These are phyloP conservation scores for Cladopsammia gracilis DNA, from an alignment of 64 coral and sea anemone species.

Conservation along the genomic window DNA sequence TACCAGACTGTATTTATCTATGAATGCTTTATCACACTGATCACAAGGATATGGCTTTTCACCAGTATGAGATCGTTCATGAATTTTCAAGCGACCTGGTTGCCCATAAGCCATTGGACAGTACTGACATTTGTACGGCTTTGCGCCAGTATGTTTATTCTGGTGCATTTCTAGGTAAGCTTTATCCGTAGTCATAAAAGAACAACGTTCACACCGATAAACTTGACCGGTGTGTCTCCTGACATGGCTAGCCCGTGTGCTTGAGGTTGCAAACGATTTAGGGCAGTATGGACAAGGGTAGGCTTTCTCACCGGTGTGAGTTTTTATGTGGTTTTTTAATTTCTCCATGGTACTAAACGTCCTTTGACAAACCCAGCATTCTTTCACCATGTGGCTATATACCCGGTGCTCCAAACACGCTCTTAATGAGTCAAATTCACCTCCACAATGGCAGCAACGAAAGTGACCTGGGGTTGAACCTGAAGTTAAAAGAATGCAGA, in stretches of 20 bases:
- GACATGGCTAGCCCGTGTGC: background rate
- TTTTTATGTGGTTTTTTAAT: background rate
- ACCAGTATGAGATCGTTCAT: constrained; percentile 31
- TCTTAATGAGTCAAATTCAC: background rate
- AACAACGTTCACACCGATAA: background rate
- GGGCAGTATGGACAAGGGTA: background rate
- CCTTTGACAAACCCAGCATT: background rate
- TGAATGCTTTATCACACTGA: constrained; percentile 19
- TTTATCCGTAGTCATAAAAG: background rate
- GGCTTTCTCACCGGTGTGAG: constrained; percentile 20
- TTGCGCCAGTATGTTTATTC: constrained; percentile 29
- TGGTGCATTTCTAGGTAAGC: background rate
- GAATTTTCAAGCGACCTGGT: background rate
- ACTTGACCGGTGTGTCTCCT: background rate
- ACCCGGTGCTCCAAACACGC: background rate
- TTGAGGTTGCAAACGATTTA: background rate
- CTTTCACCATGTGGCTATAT: background rate
- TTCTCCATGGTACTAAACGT: background rate
- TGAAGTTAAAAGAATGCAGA: background rate
- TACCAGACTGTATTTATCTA: background rate
- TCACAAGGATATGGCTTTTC: constrained; percentile 40
- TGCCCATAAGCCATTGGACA: constrained; percentile 10
- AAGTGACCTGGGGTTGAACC: constrained; percentile 5
- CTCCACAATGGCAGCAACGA: background rate
- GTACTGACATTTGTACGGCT: constrained; percentile 27